Evolutionary conservation across 2,797 vertebrate species (phyloP), one percentile per base, ranked within the genome.

Genomic region (Carapus acus): DNA sequence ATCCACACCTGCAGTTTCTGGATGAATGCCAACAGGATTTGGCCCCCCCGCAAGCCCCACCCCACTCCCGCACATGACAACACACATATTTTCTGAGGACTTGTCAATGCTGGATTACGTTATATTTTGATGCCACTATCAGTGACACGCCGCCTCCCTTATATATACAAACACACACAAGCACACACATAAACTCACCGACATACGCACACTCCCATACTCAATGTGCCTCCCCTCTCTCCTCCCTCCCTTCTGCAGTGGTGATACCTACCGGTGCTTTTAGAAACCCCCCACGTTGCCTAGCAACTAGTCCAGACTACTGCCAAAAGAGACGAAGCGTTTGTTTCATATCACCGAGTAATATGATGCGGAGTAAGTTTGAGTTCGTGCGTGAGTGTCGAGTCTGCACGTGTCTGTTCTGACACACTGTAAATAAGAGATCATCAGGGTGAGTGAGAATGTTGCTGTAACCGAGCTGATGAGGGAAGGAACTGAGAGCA

Each of bases 261-360:
- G 71, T 77, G 67, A 67, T 54, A 77, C 65, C 71, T 54, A 77
- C 65, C 71, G 46, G 59, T 61, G 76, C 72, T 72, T 74, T 77
- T 70, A 77, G 75, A 83, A 77, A 78, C 77, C 65, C 80, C 77
- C 75, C 73, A 60, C 77, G 86, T 88, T 87, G 80, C 86, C 60
- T 84, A 84, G 86, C 85, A 86, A 88, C 86, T 78, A 67, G 68
- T 69, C 55, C 51, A 64, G 41, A 67, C 79, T 79, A 76, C 68
- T 72, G 71, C 73, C 79, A 73, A 73, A 71, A 71, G 78, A 59
- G 59, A 71, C 44, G 56, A 65, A 69, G 62, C 59, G 64, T 67
- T 51, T 17, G 23, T 58, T 19, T 67, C 14, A 51, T 55, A 42
- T 58, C 46, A 69, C 49, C 14, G 18, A 52, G 39, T 59, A 43